Evolutionary conservation across 2,888 invertebrate species (phyloP), one percentile per base, ranked within the genome.

Genomic region (Anoplius nigerrimus): DNA sequence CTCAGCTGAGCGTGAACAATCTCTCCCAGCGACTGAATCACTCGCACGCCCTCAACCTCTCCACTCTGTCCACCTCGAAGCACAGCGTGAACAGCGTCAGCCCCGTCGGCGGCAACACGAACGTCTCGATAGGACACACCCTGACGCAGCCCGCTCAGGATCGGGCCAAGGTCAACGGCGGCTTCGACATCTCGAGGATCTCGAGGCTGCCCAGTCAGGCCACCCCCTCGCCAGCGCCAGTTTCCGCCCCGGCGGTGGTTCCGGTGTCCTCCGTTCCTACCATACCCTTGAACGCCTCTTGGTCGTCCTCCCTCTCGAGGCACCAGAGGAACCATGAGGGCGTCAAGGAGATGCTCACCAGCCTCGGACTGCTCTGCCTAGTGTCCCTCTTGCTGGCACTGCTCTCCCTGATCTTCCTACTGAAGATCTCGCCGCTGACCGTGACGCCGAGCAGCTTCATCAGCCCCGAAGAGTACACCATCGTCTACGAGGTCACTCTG

Each of bases 401-500:
- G 80, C 90, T 97, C 66, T 96, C 97, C 58, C 89, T 97, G 74
- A 93, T 97, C 85, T 96, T 97, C 86, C 91, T 97, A 74, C 90
- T 97, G 84, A 95, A 95, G 91, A 95, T 96, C 85, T 95, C 96
- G 13, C 94, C 94, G 74, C 90, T 93, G 87, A 88, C 92, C 81
- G 91, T 90, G 71, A 90, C 90, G 85, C 91, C 88, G 24, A 87
- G 87, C 79, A 89, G 88, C 56, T 84, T 84, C 78, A 92, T 92
- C 84, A 92, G 91, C 76, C 92, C 92, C 24, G 95, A 95, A 86
- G 96, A 97, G 87, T 96, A 95, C 87, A 94, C 94, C 69, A 94
- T 95, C 81, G 95, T 97, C 74, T 95, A 96, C 89, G 97, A 97
- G 91, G 97, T 97, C 86, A 97, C 97, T 59, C 91, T 97, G 87